phyloP scores from a whole-genome alignment of 2,113 vertebrate species.

The Casuarius casuarius region DNA sequence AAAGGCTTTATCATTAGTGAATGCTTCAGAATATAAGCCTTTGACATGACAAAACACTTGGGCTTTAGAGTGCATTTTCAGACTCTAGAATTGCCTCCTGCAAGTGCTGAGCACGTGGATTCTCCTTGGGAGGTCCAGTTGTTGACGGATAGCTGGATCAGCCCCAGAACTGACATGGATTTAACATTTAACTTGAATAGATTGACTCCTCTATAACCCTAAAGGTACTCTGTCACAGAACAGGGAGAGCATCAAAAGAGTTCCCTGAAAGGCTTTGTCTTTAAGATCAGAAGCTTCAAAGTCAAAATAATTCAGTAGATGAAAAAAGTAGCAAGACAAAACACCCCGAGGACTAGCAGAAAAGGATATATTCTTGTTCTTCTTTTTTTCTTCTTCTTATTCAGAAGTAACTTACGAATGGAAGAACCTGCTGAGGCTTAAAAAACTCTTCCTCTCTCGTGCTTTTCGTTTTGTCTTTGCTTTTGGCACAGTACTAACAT shows the following conservation, averaged over 20 bases:
- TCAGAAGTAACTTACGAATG: background rate
- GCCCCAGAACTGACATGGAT: background rate
- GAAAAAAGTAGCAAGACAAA: background rate
- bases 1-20: background rate
- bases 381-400: background rate
- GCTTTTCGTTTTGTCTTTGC: background rate
- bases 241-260: background rate
- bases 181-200: background rate
- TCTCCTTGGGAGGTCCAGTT: background rate
- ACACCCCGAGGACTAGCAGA: background rate
- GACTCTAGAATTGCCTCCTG: background rate
- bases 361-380: background rate
- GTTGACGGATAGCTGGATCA: background rate
- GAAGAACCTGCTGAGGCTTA: background rate
- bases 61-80: background rate
- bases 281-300: background rate
- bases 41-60: background rate
- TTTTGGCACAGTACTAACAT: slow-evolving; percentile 4
- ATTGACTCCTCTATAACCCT: background rate
- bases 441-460: background rate
- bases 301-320: background rate
- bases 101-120: background rate
- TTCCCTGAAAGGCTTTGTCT: background rate
- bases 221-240: background rate
- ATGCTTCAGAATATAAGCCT: background rate